Base-by-base conservation (phyloP, 2,113 vertebrate genomes). In the Catharus minimus region DNA sequence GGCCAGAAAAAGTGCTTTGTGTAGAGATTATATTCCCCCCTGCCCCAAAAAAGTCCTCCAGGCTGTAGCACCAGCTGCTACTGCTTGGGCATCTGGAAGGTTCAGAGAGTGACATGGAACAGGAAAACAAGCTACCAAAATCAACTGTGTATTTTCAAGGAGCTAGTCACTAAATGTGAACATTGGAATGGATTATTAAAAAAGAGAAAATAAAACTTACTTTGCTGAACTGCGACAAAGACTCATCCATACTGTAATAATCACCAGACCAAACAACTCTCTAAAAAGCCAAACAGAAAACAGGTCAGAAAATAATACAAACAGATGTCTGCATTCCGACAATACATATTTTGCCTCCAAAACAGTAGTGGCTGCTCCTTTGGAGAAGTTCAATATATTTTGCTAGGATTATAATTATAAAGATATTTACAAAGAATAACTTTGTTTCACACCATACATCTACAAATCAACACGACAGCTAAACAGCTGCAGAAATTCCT, bases 221-320 rank as follows among this genome's bases (percentile, higher is more conserved):
- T 98, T 98, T 95, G 98, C 98, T 78, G 99, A 98, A 92, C 96
- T 98, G 49, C 97, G 97, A 89, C 99, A 99, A 24, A 99, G 91
- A 19, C 98, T 95, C 82, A 99, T 97, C 99, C 99, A 99, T 60
- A 97, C 11, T 32, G 93, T 55, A 19, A 98, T 98, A 90, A 99
- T 97, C 96, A 98, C 20, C 26, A 99, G 97, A 44, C 99, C 99
- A 78, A 96, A 97, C 55, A 98, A 97, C 83, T 99, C 99, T 90
- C 99, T 99, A 84, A 92, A 95, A 84, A 55, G 67, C 14, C 71
- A 95, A 79, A 49, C 17, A 50, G 79, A 67, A 93, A 71, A 3
- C 14, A 67, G 6, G 57, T 72, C 53, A 84, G 33, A 75, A 72
- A 89, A 74, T 32, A 85, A 87, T 21, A 77, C 23, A 86, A 55